Evolutionary conservation across 2,888 invertebrate species (phyloP).

Genomic region (Melieria crassipennis): DNA sequence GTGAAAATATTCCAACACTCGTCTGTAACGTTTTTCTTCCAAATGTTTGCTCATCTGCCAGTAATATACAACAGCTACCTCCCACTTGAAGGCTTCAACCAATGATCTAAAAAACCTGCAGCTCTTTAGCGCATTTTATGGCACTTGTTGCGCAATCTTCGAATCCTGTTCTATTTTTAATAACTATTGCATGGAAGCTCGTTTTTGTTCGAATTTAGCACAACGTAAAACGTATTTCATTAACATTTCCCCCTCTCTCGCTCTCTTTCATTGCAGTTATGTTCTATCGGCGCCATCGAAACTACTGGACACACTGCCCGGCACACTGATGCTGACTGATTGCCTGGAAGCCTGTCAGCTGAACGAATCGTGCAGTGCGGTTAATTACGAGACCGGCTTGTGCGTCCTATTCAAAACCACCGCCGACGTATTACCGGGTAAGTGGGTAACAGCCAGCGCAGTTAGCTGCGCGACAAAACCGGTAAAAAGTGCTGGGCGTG

Average conservation of each 20-base stretch:
- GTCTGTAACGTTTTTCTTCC: too few relatives aligned
- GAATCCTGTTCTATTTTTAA: too few relatives aligned
- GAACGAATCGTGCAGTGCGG: slow-evolving; percentile 90
- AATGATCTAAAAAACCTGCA: too few relatives aligned
- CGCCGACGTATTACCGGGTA: slow-evolving; percentile 90
- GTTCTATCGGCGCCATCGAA: slow-evolving; percentile 91
- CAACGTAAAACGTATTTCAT: not conserved
- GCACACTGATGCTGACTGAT: slow-evolving; percentile 92
- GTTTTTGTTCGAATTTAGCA: too few relatives aligned
- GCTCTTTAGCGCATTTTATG: too few relatives aligned
- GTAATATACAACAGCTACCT: too few relatives aligned
- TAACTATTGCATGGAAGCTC: too few relatives aligned
- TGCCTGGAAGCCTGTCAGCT: slow-evolving; percentile 92
- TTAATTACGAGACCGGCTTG: slow-evolving; percentile 95
- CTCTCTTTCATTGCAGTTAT: slow-evolving; percentile 68
- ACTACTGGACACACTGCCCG: slow-evolving; percentile 89
- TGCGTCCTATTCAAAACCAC: slow-evolving; percentile 93
- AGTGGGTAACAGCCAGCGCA: slow-evolving; percentile 51
- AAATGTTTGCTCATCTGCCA: too few relatives aligned
- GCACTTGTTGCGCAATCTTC: too few relatives aligned
- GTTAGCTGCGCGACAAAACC: slow-evolving; percentile 7
- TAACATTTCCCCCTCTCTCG: not conserved
- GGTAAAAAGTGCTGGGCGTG: not conserved
- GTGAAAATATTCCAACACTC: too few relatives aligned
- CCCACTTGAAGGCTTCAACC: too few relatives aligned